Conservation (phyloP, 2,888 invertebrate species). For the Drosophila cracens region DNA sequence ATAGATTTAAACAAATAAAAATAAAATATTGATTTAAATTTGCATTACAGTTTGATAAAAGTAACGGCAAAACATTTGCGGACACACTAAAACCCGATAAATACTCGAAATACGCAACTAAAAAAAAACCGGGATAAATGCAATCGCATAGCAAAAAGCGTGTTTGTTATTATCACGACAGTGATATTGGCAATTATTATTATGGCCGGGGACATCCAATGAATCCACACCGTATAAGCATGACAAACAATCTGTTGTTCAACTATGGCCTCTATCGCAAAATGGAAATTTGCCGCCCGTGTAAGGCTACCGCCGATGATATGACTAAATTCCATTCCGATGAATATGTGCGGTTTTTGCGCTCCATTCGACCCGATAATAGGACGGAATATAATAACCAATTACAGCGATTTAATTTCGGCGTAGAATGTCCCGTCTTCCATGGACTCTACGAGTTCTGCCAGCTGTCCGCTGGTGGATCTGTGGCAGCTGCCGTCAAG, state of each 20-base stretch:
- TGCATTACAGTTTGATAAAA: neutral
- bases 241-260: conserved; percentile 99
- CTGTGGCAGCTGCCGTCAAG: conserved; percentile 99
- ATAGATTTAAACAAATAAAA: no score
- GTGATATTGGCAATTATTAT: conserved; percentile 99
- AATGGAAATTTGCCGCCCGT: conserved; percentile 99
- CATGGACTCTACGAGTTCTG: conserved; percentile 99
- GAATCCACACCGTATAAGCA: conserved; percentile 99
- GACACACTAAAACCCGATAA: neutral
- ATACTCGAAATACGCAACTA: neutral
- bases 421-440: conserved; percentile 99
- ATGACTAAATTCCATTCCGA: conserved; percentile 99
- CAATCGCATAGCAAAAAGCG: conserved; percentile 96
- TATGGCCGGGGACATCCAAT: conserved; percentile 99
- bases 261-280: conserved; percentile 99
- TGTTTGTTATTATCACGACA: conserved; percentile 99
- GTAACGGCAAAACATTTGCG: neutral
- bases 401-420: conserved; percentile 99
- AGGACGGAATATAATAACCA: conserved; percentile 99
- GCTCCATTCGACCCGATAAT: conserved; percentile 99
- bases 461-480: conserved; percentile 98
- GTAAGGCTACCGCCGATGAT: conserved; percentile 99
- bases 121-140: conserved; percentile 83
- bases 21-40: neutral
- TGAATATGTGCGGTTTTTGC: conserved; percentile 98